Evolutionary conservation across 2,888 invertebrate species (phyloP).

Genomic region (Anticlea derivata): DNA sequence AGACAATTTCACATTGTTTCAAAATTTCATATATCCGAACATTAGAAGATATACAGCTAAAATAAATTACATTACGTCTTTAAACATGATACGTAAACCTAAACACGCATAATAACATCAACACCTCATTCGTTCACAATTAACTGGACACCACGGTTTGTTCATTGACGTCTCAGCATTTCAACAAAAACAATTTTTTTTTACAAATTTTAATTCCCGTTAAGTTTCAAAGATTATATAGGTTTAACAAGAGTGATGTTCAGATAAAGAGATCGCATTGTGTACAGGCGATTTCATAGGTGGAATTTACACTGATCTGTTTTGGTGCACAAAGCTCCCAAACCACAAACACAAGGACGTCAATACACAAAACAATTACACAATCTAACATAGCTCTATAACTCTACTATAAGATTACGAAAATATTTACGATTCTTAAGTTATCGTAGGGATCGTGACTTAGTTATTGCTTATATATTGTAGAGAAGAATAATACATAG

Average conservation of each 20-base stretch:
- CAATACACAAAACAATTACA: constrained; percentile 11
- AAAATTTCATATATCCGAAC: constrained; percentile 2
- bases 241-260: too few relatives aligned
- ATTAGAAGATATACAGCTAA: not conserved
- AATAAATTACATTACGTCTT: constrained; percentile 11
- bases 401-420: constrained; percentile 7
- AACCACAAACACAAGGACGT: constrained; percentile 1
- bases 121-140: constrained; percentile 3
- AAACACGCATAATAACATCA: constrained; percentile 3
- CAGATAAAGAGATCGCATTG: not conserved
- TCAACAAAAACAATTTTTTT: too few relatives aligned
- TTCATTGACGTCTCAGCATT: constrained; percentile 1
- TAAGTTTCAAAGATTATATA: too few relatives aligned
- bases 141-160: not conserved
- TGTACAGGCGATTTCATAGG: not conserved
- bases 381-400: constrained; percentile 1
- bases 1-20: too few relatives aligned
- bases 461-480: constrained; percentile 15
- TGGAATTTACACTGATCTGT: not conserved
- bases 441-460: constrained; percentile 11
- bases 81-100: constrained; percentile 2
- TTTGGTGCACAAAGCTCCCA: too few relatives aligned
- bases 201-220: too few relatives aligned
- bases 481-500: constrained; percentile 10
- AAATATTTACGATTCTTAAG: constrained; percentile 18